A percentile compares a stretch with the other conserved stretches of the same genome.
Conservation (phyloP, 2,888 invertebrate genomes). For the Cataglyphis rosenhaueri region DNA sequence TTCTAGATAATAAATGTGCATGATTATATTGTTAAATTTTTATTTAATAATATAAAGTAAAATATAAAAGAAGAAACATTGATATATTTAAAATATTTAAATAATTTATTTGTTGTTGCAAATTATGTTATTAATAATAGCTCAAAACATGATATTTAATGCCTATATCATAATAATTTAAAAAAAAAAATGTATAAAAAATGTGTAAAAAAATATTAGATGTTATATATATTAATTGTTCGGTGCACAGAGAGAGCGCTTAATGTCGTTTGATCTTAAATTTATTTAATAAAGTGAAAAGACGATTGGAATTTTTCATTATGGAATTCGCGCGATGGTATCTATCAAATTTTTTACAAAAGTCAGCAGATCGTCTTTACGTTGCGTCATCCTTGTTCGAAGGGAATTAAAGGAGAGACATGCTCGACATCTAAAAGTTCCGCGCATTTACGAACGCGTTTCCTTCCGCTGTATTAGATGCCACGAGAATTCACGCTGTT, state of each 20-base stretch:
- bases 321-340: neutral
- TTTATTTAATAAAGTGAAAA: constrained; percentile 9
- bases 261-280: neutral
- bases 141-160: neutral
- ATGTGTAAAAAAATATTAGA: neutral
- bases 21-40: neutral
- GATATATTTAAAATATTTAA: neutral
- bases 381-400: neutral
- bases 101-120: neutral
- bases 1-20: too few relatives aligned
- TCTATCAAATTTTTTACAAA: constrained; percentile 19
- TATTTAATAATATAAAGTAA: neutral
- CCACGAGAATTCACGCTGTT: constrained; percentile 3
- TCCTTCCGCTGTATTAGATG: constrained; percentile 28
- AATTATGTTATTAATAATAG: neutral
- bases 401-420: constrained; percentile 19
- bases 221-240: neutral
- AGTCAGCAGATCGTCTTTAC: constrained; percentile 6
- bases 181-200: neutral
- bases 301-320: neutral
- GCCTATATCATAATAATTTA: neutral
- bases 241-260: neutral
- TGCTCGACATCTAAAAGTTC: constrained; percentile 20
- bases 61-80: neutral
- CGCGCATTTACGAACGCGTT: constrained; percentile 30